Evolutionary conservation across 2,888 invertebrate genomes (phyloP).

Genomic region (Cotesia congregata): DNA sequence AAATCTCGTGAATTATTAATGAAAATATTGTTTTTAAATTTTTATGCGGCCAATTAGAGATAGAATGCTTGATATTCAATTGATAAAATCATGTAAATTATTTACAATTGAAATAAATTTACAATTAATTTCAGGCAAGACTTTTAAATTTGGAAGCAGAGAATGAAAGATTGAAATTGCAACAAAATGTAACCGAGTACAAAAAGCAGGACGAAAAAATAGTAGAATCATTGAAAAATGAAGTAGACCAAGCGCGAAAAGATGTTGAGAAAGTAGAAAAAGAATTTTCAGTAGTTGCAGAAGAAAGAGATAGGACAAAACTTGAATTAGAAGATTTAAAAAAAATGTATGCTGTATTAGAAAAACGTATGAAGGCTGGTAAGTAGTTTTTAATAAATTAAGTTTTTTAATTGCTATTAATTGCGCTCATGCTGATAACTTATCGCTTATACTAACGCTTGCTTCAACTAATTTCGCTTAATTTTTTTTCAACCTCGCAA

Average conservation of each 20-base stretch:
- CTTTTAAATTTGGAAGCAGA: conserved; percentile 87
- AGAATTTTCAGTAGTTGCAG: conserved; percentile 82
- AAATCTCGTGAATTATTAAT: background rate
- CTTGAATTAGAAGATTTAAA: conserved; percentile 85
- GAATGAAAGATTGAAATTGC: conserved; percentile 79
- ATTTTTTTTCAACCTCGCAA: conserved; percentile 36
- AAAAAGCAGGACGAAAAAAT: conserved; percentile 76
- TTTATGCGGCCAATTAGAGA: background rate
- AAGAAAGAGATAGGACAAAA: conserved; percentile 82
- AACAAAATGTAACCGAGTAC: conserved; percentile 56
- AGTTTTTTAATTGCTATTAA: conserved; percentile 44
- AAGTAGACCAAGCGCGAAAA: conserved; percentile 83
- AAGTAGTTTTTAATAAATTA: conserved; percentile 19
- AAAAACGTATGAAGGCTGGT: conserved; percentile 74
- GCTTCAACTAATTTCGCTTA: conserved; percentile 28
- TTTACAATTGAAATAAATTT: background rate
- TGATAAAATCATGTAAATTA: background rate
- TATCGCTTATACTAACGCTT: conserved; percentile 37
- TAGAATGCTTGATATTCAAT: background rate
- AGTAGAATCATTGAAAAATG: conserved; percentile 79
- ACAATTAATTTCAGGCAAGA: conserved; percentile 72
- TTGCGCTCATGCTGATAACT: conserved; percentile 43
- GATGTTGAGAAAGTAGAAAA: conserved; percentile 85
- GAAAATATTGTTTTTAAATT: background rate
- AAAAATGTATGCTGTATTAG: conserved; percentile 82